A percentile compares a stretch with the other conserved stretches of the same genome.
Conservation (phyloP, 53 echinoderm and acorn worm genomes). For the Echinarachnius parma region DNA sequence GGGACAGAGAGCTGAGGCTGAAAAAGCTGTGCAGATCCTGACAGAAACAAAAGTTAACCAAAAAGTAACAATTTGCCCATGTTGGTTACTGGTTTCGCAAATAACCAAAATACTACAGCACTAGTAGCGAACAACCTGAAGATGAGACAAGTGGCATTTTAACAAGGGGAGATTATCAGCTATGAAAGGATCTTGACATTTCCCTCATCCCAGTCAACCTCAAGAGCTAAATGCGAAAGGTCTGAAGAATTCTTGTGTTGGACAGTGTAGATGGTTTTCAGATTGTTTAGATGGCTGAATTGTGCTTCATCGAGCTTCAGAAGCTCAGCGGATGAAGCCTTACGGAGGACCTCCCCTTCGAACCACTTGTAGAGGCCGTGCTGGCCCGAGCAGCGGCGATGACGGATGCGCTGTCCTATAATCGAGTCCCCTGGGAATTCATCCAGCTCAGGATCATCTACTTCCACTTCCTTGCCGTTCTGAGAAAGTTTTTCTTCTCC, state of each 20-base stretch:
- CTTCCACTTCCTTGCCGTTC: background rate
- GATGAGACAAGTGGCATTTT: too few species aligned
- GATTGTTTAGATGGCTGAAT: conserved; percentile 31
- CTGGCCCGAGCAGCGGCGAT: conserved; percentile 16
- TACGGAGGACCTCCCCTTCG: conserved; percentile 12
- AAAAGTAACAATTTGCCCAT: too few species aligned
- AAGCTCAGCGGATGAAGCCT: conserved; percentile 15
- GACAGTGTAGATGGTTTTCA: conserved; percentile 21
- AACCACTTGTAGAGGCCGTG: conserved; percentile 34
- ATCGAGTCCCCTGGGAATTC: conserved; percentile 26
- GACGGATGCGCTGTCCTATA: conserved; percentile 11
- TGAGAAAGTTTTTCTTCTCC: background rate
- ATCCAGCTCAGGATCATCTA: background rate
- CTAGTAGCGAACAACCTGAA: too few species aligned
- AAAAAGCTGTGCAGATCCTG: too few species aligned
- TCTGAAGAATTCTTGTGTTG: background rate
- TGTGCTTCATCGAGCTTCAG: conserved; percentile 29
- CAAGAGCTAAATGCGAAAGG: conserved; percentile 1
- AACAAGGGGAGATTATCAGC: too few species aligned
- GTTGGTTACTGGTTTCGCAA: too few species aligned
- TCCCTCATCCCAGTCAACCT: conserved; percentile 23
- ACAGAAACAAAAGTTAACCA: too few species aligned
- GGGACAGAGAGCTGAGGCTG: too few species aligned
- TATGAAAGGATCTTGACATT: conserved; percentile 2
- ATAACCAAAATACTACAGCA: too few species aligned